These are phyloP conservation scores for Heterotilapia buettikoferi DNA, from an alignment of 2,113 vertebrate genomes.

Conservation along the genomic window DNA sequence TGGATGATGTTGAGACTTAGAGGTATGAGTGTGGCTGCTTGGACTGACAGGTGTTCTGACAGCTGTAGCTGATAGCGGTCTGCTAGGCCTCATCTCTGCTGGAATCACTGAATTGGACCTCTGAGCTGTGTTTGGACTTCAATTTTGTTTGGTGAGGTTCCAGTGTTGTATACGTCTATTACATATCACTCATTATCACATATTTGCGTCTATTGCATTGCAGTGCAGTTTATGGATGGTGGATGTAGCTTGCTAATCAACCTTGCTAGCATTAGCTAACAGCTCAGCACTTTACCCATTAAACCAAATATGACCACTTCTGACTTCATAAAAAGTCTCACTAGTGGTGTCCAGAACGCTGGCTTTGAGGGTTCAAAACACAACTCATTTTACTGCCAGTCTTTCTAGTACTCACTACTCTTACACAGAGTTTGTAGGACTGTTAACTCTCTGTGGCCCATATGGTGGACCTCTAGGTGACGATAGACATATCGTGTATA, in stretches of 20 bases:
- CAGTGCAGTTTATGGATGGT: fast-evolving
- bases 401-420: background rate
- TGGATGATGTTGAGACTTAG: background rate
- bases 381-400: fast-evolving
- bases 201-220: background rate
- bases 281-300: background rate
- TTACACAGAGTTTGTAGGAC: background rate
- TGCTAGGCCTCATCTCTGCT: background rate
- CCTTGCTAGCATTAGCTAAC: background rate
- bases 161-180: background rate
- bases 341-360: background rate
- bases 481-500: background rate
- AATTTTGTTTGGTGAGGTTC: background rate
- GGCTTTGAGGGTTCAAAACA: background rate
- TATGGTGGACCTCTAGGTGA: background rate
- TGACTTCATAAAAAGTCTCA: background rate
- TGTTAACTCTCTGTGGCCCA: background rate
- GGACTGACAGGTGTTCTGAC: background rate
- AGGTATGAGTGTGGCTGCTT: background rate
- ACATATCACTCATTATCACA: background rate
- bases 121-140: background rate
- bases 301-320: background rate
- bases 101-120: background rate
- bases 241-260: background rate
- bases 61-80: background rate